Percentiles rank a stretch among this genome's conserved stretches.
Conservation (phyloP, 2,888 invertebrate species). For the Dione vanillae region DNA sequence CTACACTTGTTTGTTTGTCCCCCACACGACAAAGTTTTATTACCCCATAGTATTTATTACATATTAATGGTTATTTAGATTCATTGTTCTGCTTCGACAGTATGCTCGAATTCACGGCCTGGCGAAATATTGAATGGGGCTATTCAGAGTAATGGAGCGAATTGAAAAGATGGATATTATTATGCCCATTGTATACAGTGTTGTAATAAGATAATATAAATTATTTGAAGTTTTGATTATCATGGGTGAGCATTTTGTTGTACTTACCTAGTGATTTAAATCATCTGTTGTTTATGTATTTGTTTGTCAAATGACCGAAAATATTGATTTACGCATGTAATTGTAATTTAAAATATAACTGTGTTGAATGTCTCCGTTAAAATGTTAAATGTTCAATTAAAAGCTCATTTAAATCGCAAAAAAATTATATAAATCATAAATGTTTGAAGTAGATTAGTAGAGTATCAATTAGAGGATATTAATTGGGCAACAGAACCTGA, state of each 20-base stretch:
- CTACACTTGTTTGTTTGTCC: constrained; percentile 83
- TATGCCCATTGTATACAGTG: constrained; percentile 58
- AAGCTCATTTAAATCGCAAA: too few relatives aligned
- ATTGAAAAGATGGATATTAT: constrained; percentile 66
- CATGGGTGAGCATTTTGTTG: constrained; percentile 31
- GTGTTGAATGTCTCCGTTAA: too few relatives aligned
- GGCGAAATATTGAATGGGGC: constrained; percentile 75
- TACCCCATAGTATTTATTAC: constrained; percentile 84
- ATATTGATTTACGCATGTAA: too few relatives aligned
- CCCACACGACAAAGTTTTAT: constrained; percentile 76
- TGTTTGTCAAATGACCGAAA: background rate
- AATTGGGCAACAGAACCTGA: too few relatives aligned
- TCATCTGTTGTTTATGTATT: constrained; percentile 17
- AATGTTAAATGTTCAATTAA: too few relatives aligned
- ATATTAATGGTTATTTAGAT: constrained; percentile 85
- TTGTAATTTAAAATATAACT: too few relatives aligned
- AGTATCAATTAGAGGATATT: too few relatives aligned
- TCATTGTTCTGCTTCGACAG: constrained; percentile 81
- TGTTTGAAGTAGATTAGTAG: too few relatives aligned
- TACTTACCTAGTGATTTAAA: constrained; percentile 30
- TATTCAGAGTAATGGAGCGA: constrained; percentile 61
- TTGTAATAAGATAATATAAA: constrained; percentile 66
- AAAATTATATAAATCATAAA: too few relatives aligned
- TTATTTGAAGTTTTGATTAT: constrained; percentile 49
- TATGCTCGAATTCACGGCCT: constrained; percentile 82